Percentiles rank a stretch among this genome's conserved stretches.
These are phyloP conservation scores for Colaptes auratus DNA, from an alignment of 2,113 vertebrate genomes.

Conservation along the genomic window DNA sequence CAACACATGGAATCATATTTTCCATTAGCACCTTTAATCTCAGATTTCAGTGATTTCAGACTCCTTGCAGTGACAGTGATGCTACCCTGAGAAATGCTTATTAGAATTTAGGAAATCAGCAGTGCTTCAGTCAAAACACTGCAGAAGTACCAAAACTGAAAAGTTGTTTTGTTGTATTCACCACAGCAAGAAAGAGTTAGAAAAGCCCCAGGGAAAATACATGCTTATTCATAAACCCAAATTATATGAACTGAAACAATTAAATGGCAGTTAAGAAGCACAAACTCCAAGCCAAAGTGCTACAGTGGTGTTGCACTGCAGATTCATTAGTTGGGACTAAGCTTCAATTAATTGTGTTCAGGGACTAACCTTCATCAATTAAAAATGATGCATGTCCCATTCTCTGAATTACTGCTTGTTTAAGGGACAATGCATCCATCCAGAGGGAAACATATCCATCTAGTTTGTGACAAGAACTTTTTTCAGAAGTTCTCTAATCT, in stretches of 20 bases:
- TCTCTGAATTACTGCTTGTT: conserved; percentile 66
- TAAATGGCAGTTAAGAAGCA: conserved; percentile 68
- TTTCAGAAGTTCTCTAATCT: conserved; percentile 51
- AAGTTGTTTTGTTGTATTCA: background rate
- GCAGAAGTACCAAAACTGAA: background rate
- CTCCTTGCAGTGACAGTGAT: conserved; percentile 26
- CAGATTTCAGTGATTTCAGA: conserved; percentile 11
- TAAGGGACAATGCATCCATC: conserved; percentile 78
- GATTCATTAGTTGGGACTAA: conserved; percentile 74
- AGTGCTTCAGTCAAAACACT: conserved; percentile 41
- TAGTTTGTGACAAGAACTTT: conserved; percentile 66
- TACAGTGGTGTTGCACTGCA: conserved; percentile 47
- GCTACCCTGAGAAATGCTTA: conserved; percentile 39
- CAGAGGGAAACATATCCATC: conserved; percentile 75
- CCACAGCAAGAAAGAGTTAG: conserved; percentile 28
- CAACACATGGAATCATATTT: conserved; percentile 28
- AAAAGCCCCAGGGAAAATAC: conserved; percentile 62
- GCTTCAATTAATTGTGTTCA: conserved; percentile 74
- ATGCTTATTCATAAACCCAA: conserved; percentile 80
- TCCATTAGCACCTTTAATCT: conserved; percentile 50
- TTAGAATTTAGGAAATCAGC: conserved; percentile 64
- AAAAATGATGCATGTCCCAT: conserved; percentile 86
- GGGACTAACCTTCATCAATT: conserved; percentile 81
- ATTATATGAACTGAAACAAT: conserved; percentile 70
- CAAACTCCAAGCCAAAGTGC: conserved; percentile 53